Base-by-base conservation (phyloP, 2,888 invertebrate species). In the Scaptodrosophila latifasciaeformis region DNA sequence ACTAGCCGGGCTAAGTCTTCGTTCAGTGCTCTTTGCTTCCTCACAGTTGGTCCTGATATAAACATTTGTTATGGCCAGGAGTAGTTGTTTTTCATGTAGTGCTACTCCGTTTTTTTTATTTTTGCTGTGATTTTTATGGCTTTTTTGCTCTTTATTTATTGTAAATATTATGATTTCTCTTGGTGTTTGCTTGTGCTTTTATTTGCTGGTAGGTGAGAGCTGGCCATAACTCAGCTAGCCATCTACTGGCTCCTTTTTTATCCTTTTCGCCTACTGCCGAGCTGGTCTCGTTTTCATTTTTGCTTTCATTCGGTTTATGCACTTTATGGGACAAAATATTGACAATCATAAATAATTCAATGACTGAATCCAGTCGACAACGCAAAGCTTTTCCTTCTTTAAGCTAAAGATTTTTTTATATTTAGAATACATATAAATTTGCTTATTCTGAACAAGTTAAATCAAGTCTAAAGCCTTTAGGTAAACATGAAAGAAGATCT, bases 271-370 rank as follows among this genome's bases (percentile, higher is more conserved):
- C 43, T 39, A n/a, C n/a, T n/a, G n/a, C n/a, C n/a, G n/a, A n/a
- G n/a, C n/a, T n/a, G n/a, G n/a, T n/a, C n/a, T 34, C 15, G 34
- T 34, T 34, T 34, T 34, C 7, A 2, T 10, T 34, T 10, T 34
- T 34, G 7, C 12, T 34, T 30, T 40, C n/a, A n/a, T n/a, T n/a
- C n/a, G 51, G 47, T 49, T 53, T 53, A 49, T 65, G 56, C 62
- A 54, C 45, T 60, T 54, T 52, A 57, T 58, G 29, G 56, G 55
- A 62, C 10, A 37, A 17, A 67, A 66, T 67, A 77, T 77, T 68
- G 71, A 59, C 66, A 64, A 40, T 54, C 66, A 68, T 77, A 72
- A 74, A 72, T 72, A 70, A 77, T 74, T 70, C 75, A 72, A 64
- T 62, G 52, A 30, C 48, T 60, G 46, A 40, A 44, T 42, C n/a